Conservation (phyloP, 1,140 invertebrate species). For the Leptinotarsa lineolata region DNA sequence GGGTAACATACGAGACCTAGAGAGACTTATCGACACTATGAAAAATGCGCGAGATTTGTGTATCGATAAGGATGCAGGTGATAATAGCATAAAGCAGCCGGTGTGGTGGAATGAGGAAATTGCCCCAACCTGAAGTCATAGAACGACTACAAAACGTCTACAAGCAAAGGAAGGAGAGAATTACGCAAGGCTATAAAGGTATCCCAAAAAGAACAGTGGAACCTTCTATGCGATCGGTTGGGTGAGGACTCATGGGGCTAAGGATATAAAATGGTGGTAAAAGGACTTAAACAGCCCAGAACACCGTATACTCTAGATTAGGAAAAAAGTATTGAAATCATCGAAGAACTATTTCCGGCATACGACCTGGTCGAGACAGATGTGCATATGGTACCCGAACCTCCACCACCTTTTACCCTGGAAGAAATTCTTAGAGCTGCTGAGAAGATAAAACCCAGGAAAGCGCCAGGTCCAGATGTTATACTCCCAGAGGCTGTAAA, state of each 20-base stretch:
- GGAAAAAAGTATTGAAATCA: slow-evolving; percentile 1
- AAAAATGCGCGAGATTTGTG: not conserved
- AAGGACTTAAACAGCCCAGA: not conserved
- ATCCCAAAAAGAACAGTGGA: not conserved
- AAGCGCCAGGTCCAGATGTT: not conserved
- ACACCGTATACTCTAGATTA: not conserved
- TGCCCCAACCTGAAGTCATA: not conserved
- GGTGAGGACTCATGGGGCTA: not conserved
- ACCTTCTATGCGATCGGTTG: not conserved
- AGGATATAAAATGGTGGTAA: not conserved
- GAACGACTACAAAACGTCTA: not conserved
- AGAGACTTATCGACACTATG: not conserved
- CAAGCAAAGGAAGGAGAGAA: not conserved
- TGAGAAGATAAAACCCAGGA: not conserved
- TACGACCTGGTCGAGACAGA: not conserved
- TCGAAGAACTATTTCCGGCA: not conserved
- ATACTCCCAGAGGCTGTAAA: not conserved
- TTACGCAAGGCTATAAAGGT: not conserved
- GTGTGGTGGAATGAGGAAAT: not conserved
- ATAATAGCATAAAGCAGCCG: not conserved
- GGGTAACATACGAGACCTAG: not conserved
- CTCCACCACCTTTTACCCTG: not conserved
- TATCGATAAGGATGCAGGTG: not conserved
- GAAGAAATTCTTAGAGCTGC: not conserved
- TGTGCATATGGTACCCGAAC: not conserved